A percentile compares a stretch with the other conserved stretches of the same genome.
Conservation (phyloP, 2,113 vertebrate species). For the Talpa occidentalis region DNA sequence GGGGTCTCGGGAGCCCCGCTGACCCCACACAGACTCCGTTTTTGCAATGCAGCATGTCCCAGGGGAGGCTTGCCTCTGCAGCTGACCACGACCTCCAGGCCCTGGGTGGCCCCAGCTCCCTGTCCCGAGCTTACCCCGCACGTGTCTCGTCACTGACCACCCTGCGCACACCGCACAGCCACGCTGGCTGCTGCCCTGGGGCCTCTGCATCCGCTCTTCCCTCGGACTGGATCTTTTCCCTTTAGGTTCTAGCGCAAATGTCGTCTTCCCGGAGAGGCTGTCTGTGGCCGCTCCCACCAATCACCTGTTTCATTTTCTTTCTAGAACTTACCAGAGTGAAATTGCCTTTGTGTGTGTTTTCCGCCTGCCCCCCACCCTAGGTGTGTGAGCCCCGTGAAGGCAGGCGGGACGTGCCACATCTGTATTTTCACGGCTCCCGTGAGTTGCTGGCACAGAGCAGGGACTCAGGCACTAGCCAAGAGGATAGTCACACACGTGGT, state of each 20-base stretch:
- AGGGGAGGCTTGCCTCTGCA: too few relatives aligned
- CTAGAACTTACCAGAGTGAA: not conserved
- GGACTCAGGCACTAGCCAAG: not conserved
- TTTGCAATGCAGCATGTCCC: too few relatives aligned
- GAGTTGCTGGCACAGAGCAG: not conserved
- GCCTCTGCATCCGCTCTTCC: too few relatives aligned
- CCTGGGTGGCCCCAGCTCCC: not conserved
- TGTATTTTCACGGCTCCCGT: not conserved
- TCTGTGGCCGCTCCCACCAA: not conserved
- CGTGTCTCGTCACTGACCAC: not conserved
- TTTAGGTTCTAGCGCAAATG: not conserved
- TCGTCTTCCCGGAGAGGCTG: not conserved
- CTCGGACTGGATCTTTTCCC: not conserved
- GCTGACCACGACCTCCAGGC: fast-evolving
- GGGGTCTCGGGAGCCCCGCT: too few relatives aligned
- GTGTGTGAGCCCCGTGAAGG: not conserved
- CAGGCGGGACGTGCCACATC: not conserved
- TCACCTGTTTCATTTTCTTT: not conserved
- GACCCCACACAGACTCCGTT: too few relatives aligned
- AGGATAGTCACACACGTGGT: fast-evolving
- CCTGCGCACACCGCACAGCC: not conserved
- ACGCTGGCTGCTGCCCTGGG: not conserved
- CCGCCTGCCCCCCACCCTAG: not conserved
- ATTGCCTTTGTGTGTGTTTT: not conserved
- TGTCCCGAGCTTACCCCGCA: not conserved